phyloP scores from a whole-genome alignment of 2,888 invertebrate species.

The Coleophora deauratella region DNA sequence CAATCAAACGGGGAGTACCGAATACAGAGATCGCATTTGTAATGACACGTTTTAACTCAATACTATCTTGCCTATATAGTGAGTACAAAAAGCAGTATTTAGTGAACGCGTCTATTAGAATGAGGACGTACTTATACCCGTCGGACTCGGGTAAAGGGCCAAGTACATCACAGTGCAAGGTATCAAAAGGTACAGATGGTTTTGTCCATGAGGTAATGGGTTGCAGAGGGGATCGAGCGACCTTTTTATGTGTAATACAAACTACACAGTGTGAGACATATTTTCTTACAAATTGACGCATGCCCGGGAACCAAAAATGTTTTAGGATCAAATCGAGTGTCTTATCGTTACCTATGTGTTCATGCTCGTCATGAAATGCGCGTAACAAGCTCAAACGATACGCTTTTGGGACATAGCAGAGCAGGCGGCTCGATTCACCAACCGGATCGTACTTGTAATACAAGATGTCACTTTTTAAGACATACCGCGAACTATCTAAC shows the following conservation, averaged over 20 bases:
- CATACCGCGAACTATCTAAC: too few relatives aligned
- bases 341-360: slow-evolving; percentile 6
- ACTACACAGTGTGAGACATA: slow-evolving; percentile 4
- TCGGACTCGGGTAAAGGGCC: slow-evolving; percentile 7
- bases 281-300: too few relatives aligned
- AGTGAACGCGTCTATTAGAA: slow-evolving; percentile 7
- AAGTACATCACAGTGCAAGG: slow-evolving; percentile 5
- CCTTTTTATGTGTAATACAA: not conserved
- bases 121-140: slow-evolving; percentile 1
- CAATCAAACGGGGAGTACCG: slow-evolving; percentile 3
- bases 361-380: too few relatives aligned
- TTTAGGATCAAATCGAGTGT: slow-evolving; percentile 6
- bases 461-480: too few relatives aligned
- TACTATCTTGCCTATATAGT: not conserved
- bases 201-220: slow-evolving; percentile 6
- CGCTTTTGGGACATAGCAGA: too few relatives aligned
- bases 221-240: slow-evolving; percentile 1
- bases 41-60: not conserved
- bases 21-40: slow-evolving; percentile 4
- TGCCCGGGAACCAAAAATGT: slow-evolving; percentile 1
- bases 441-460: too few relatives aligned
- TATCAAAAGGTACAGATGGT: slow-evolving; percentile 8
- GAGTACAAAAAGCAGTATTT: slow-evolving; percentile 6
- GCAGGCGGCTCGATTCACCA: too few relatives aligned
- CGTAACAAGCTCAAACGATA: too few relatives aligned